Base-by-base conservation (phyloP, 2,797 vertebrate genomes). In the Periparus ater region DNA sequence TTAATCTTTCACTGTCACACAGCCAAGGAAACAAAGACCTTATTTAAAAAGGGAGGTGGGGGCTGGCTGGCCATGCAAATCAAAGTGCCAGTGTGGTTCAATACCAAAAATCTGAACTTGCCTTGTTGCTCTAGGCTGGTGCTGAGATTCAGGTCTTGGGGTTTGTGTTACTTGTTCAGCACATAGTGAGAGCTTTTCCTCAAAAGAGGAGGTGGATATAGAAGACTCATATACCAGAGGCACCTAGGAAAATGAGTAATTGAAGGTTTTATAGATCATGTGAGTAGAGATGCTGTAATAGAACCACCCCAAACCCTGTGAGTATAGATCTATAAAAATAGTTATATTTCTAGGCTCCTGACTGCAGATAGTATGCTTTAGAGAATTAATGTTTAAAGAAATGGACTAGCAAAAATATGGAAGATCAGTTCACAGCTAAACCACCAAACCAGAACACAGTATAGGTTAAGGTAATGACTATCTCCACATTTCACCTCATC, bases 61-160 rank as follows among this genome's bases (percentile, higher is more conserved):
- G 13, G 22, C 25, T 53, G 70, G 36, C 32, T 44, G n/a, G 50
- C 7, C 50, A 20, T 17, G 4, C 14, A 53, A 74, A 60, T 34
- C 7, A 21, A 67, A 81, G 34, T 17, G 27, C 50, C 61, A 36
- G 8, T 5, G 51, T 67, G 30, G 45, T 44, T 94, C 72, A 90
- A 60, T 27, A 88, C 32, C 40, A 61, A 80, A 79, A 91, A 42
- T 17, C 4, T 26, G 30, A 79, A 93, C 54, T 96, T 97, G 96
- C 98, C 97, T 97, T 92, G 91, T 82, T 53, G 73, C 85, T 96
- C 81, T 50, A 55, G 93, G 55, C 73, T 72, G 26, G 30, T 67
- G 88, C 14, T 42, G 91, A 66, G 86, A 90, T 57, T 94, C 92
- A 58, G 91, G 84, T 74, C 60, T 81, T 80, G 80, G 73, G 60